Base-by-base conservation (phyloP, 1,140 invertebrate species). In the Sinonovacula constricta region DNA sequence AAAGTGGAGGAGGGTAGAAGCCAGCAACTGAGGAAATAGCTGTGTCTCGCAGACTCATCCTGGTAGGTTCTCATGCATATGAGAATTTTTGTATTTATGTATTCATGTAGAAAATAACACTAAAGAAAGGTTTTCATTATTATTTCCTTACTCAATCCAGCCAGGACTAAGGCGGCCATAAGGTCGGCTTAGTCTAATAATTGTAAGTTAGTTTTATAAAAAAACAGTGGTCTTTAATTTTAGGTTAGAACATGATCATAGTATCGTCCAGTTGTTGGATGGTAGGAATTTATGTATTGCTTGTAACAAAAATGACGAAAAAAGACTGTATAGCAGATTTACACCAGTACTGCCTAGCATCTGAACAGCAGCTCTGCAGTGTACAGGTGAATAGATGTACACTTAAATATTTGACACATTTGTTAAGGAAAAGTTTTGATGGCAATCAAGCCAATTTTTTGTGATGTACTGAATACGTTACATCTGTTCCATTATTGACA, bases 1-100 rank as follows among this genome's bases (percentile, higher is more conserved):
- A 90, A 90, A 74, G 56, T 92, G 12, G 91, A 91, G 62, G 86
- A 89, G 54, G 87, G n/a, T n/a, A 86, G n/a, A 79, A 86, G 1
- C 80, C 89, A 30, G 65, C 86, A 10, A 86, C 83, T 28, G 60
- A 82, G 39, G 88, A 91, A 78, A 86, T 89, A 51, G 88, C 81
- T 18, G 69, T 76, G n/a, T 81, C 85, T 26, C 82, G 91, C 24
- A 87, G 86, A 63, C 67, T 82, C 10, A 85, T 92, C 59, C 67
- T 83, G 24, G 74, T 28, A 22, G 18, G 7, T n/a, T 45, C 18
- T 45, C 7, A 45, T 10, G 39, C 39, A 45, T 45, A 18, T 45
- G 7, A 10, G 7, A 10, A 45, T 45, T 10, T 7, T 45, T 7
- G 18, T 10, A 45, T 45, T 7, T 18, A 10, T 45, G 39, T 45